Conservation (phyloP, 2,113 vertebrate genomes). For the Neofelis nebulosa region DNA sequence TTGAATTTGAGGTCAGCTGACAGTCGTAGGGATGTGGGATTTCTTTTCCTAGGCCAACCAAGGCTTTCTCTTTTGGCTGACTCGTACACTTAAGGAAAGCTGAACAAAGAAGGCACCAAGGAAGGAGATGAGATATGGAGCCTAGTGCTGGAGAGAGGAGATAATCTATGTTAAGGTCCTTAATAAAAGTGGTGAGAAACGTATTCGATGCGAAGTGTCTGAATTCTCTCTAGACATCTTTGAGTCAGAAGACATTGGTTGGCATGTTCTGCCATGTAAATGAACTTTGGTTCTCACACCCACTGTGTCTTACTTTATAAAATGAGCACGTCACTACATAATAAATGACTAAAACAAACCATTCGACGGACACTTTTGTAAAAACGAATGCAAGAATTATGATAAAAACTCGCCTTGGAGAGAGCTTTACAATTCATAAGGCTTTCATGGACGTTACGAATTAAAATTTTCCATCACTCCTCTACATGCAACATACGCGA, state of each 20-base stretch:
- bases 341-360: not conserved
- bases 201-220: not conserved
- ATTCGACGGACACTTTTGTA: not conserved
- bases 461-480: not conserved
- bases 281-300: not conserved
- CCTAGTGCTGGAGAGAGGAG: not conserved
- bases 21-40: rapidly evolving
- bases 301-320: not conserved
- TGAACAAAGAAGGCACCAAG: too few relatives aligned
- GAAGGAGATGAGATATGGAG: not conserved
- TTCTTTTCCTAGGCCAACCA: not conserved
- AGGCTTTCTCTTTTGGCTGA: not conserved
- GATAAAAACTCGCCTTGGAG: not conserved
- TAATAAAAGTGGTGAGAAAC: not conserved
- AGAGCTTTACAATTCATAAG: not conserved
- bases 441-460: not conserved
- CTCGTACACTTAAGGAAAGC: not conserved
- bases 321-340: not conserved
- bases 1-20: not conserved
- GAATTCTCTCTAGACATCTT: not conserved
- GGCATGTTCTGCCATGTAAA: not conserved
- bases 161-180: not conserved
- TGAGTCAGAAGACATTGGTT: not conserved
- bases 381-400: not conserved
- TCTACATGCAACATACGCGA: not conserved